A percentile compares a stretch with the other conserved stretches of the same genome.
These are phyloP conservation scores for Ectemnius lituratus DNA, from an alignment of 2,888 invertebrate species.

Conservation along the genomic window DNA sequence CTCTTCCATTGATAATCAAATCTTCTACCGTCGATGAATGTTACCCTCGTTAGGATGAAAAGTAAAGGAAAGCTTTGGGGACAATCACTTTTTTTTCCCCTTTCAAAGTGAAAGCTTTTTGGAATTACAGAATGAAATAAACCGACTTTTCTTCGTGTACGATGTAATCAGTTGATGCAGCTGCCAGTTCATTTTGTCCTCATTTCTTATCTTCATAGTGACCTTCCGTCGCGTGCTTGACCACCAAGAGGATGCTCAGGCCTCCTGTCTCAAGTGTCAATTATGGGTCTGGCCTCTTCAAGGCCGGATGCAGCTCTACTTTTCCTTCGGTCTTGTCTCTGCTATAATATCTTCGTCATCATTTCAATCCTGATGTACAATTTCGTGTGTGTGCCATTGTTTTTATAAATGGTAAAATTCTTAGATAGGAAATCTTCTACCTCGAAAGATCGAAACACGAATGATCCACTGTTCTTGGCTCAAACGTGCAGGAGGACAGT, in stretches of 20 bases:
- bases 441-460: neutral
- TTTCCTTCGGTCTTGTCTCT: neutral
- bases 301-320: neutral
- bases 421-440: neutral
- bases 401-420: too few relatives aligned
- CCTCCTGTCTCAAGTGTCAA: constrained; percentile 8
- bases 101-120: too few relatives aligned
- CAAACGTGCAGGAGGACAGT: constrained; percentile 1
- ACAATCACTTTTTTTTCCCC: neutral
- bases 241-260: neutral
- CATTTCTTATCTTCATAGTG: constrained; percentile 10
- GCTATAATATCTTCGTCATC: neutral
- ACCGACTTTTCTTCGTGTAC: too few relatives aligned
- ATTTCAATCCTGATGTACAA: too few relatives aligned
- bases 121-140: too few relatives aligned
- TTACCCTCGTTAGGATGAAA: too few relatives aligned
- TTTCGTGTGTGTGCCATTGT: too few relatives aligned
- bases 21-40: too few relatives aligned
- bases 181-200: neutral
- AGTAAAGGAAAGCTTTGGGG: neutral
- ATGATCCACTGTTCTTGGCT: constrained; percentile 4
- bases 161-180: too few relatives aligned
- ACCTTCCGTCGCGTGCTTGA: constrained; percentile 9
- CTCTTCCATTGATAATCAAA: neutral
- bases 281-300: constrained; percentile 1